Base-by-base conservation (phyloP, 1,140 invertebrate species). In the Papilio xuthus region DNA sequence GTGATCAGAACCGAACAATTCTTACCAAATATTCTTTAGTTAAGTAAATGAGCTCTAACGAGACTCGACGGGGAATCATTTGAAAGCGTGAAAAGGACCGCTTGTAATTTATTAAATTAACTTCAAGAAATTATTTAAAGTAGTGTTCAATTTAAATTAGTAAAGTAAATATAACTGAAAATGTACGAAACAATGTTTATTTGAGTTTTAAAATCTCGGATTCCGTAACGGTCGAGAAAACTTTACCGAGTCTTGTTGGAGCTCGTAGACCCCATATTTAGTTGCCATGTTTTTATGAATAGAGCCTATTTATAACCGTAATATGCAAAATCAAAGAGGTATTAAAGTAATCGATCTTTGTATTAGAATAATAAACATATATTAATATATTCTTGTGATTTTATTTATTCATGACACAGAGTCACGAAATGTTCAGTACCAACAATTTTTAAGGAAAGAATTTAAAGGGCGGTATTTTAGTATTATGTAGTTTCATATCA, bases 291-390 rank as follows among this genome's bases (percentile, higher is more conserved):
- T 81, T 83, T 79, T 78, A 82, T 78, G 56, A 80, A 80, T 80
- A 80, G 28, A 73, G 13, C 37, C 76, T 83, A 84, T 83, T 84
- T 84, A 84, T 80, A 81, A 23, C 56, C 60, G 32, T 13, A 78
- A 80, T 80, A 82, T 79, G 47, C 67, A 78, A 74, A 78, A 82
- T 79, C 83, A 77, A 80, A 78, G 75, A 75, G 82, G 80, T 83
- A 83, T 80, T 82, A 82, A 83, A 81, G 41, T 80, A 83, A 80
- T 80, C 79, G 13, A 76, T 75, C 69, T 78, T 79, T 80, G 44
- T 76, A 80, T 80, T 69, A 81, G 78, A 82, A 78, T 84, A 85
- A 85, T 82, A 82, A 85, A 85, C 75, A 82, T 84, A 85, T 85
- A 84, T 80, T 85, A 82, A 81, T 53, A 47, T 71, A 79, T 18